Percentiles rank a stretch among this genome's conserved stretches.
phyloP scores from a whole-genome alignment of 2,888 invertebrate genomes.

The Rhabditoides inermis region DNA sequence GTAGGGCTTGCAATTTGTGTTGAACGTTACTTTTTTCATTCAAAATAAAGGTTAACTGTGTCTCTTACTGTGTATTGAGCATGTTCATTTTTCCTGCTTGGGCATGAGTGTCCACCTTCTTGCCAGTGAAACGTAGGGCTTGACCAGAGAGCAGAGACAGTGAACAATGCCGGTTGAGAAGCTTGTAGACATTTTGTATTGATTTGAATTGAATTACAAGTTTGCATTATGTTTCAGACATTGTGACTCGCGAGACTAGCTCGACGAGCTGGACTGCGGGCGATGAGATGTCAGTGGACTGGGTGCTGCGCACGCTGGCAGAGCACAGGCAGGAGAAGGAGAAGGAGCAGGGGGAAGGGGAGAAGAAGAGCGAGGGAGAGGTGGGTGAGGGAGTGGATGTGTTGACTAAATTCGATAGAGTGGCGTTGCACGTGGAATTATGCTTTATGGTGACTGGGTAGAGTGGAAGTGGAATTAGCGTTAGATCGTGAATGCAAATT shows the following conservation, averaged over 20 bases:
- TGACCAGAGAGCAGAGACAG: not conserved
- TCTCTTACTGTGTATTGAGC: no score
- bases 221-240: constrained; percentile 6
- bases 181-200: not conserved
- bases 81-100: no score
- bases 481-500: no score
- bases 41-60: no score
- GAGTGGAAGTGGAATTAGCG: no score
- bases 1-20: no score
- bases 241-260: constrained; percentile 9
- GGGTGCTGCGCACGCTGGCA: constrained; percentile 5
- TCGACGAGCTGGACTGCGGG: not conserved
- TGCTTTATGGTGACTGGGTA: no score
- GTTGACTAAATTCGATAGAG: not conserved
- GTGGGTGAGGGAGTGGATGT: not conserved
- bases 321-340: no score
- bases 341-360: not conserved
- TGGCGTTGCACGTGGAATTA: no score
- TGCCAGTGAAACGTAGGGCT: not conserved
- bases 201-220: not conserved
- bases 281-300: constrained; percentile 13
- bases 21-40: no score
- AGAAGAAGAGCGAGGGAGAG: not conserved
- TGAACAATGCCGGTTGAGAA: not conserved
- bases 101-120: no score